A percentile compares a stretch with the other conserved stretches of the same genome.
These are phyloP conservation scores for Eciton burchellii DNA, from an alignment of 1,140 invertebrate genomes.

Conservation along the genomic window DNA sequence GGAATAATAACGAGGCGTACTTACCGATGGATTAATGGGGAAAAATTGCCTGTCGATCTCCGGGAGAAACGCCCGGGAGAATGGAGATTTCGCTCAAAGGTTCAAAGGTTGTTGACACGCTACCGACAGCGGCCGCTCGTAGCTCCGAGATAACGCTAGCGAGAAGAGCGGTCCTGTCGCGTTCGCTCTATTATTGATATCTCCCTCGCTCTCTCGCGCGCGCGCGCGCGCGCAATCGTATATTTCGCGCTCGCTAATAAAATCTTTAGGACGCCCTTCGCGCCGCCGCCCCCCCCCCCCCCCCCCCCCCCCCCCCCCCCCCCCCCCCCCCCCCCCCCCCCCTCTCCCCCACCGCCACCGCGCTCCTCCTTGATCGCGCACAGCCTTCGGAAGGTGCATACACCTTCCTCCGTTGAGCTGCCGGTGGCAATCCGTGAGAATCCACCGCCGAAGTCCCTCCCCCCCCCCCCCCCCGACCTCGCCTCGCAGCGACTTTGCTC, in stretches of 20 bases:
- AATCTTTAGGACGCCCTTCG: neutral
- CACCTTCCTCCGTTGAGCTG: neutral
- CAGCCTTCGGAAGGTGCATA: too few relatives aligned
- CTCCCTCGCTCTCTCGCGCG: too few relatives aligned
- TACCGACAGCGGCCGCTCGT: neutral
- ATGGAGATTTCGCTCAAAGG: constrained; percentile 46
- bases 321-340: too few relatives aligned
- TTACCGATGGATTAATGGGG: constrained; percentile 50
- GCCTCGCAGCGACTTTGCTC: too few relatives aligned
- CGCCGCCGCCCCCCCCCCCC: too few relatives aligned
- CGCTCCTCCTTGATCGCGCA: too few relatives aligned
- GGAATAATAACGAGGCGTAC: constrained; percentile 51
- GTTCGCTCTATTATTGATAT: neutral
- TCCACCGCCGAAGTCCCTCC: too few relatives aligned
- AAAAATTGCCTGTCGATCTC: constrained; percentile 69
- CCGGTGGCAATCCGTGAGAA: too few relatives aligned
- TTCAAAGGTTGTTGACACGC: constrained; percentile 45
- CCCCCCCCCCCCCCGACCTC: too few relatives aligned
- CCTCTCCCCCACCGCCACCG: too few relatives aligned
- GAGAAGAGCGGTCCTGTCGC: neutral
- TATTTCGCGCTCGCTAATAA: neutral
- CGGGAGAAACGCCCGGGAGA: constrained; percentile 35
- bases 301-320: too few relatives aligned
- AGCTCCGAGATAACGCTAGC: neutral
- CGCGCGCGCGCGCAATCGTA: neutral